Percentiles rank a stretch among this genome's conserved stretches.
Evolutionary conservation across 92 coral and sea anemone genomes (phyloP).

Genomic region (Phenganax subtilis): DNA sequence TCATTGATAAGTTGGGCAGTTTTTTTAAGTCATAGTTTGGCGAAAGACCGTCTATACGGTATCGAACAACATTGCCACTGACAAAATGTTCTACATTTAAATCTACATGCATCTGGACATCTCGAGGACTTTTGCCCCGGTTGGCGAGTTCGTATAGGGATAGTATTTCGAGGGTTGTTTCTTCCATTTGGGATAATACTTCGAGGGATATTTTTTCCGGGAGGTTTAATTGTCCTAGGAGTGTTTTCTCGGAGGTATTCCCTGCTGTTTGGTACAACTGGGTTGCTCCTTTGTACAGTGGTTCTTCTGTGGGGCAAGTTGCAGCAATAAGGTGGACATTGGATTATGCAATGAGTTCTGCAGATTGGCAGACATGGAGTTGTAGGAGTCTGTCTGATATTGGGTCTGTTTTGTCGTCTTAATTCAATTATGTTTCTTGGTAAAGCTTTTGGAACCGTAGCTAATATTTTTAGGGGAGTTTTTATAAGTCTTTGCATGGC

Average conservation of each 20-base stretch:
- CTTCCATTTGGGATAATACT: no score
- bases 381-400: neutral
- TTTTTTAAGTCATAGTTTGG: neutral
- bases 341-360: constrained; percentile 14
- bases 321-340: constrained; percentile 30
- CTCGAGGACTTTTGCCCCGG: neutral
- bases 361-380: neutral
- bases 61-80: constrained; percentile 30
- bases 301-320: constrained; percentile 12
- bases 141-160: neutral
- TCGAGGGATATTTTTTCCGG: no score
- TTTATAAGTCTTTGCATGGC: no score
- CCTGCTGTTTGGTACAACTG: neutral
- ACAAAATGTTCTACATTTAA: constrained; percentile 31
- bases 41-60: constrained; percentile 24
- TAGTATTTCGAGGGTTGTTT: constrained; percentile 19
- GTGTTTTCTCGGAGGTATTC: no score
- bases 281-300: neutral
- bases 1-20: neutral
- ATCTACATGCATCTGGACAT: constrained; percentile 26
- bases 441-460: neutral
- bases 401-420: neutral
- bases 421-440: neutral
- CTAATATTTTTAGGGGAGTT: neutral
- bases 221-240: no score